These are phyloP conservation scores for Shargacucullia verbasci DNA, from an alignment of 2,888 invertebrate genomes.

Conservation along the genomic window DNA sequence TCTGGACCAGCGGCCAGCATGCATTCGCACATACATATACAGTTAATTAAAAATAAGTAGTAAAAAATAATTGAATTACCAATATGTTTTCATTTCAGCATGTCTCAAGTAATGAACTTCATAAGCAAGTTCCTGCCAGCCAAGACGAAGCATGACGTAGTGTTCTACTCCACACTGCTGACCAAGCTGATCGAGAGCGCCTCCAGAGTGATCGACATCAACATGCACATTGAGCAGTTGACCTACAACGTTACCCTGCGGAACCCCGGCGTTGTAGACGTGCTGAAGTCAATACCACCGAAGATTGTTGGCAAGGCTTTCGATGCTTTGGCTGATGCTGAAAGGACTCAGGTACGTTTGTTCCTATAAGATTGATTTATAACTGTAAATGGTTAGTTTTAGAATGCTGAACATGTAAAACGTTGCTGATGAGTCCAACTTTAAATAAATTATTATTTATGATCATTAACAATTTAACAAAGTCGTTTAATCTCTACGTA, in stretches of 20 bases:
- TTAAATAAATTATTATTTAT: no score
- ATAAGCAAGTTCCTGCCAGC: constrained; percentile 74
- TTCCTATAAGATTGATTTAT: neutral
- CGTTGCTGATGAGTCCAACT: neutral
- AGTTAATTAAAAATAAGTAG: no score
- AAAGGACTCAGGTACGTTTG: constrained; percentile 77
- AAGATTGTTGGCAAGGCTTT: constrained; percentile 73
- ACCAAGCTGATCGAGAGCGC: constrained; percentile 80
- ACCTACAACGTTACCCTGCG: constrained; percentile 77
- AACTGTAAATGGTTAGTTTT: neutral
- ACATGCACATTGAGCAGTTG: constrained; percentile 80
- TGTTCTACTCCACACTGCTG: constrained; percentile 80
- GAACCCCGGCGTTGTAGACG: constrained; percentile 74
- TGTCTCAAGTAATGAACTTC: constrained; percentile 73
- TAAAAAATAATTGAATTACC: no score
- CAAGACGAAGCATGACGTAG: constrained; percentile 71
- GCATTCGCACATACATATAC: no score
- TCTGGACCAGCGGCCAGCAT: no score
- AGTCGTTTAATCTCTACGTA: no score
- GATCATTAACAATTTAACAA: no score
- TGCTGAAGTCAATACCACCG: constrained; percentile 70
- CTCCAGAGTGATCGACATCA: constrained; percentile 72
- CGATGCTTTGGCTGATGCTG: constrained; percentile 81
- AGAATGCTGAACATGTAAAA: neutral
- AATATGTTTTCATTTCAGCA: constrained; percentile 70